Evolutionary conservation across 1,140 invertebrate genomes (phyloP).

Genomic region (Drosophila nannoptera): DNA sequence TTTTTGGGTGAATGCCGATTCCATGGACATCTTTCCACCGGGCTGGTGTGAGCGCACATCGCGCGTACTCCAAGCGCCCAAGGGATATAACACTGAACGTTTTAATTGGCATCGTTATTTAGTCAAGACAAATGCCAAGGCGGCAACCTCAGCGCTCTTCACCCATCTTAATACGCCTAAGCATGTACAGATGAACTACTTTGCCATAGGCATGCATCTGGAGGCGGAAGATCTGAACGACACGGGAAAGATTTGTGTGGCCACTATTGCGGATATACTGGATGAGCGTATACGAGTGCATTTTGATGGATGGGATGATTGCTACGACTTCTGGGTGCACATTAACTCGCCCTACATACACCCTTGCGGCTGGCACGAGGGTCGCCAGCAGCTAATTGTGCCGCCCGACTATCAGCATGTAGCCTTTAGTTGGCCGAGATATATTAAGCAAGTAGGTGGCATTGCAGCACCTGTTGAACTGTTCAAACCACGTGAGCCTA

Average conservation of each 20-base stretch:
- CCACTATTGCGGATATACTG: slow-evolving; percentile 90
- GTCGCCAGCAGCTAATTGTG: slow-evolving; percentile 88
- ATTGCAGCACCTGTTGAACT: slow-evolving; percentile 88
- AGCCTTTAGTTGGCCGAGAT: slow-evolving; percentile 91
- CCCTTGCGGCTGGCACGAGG: slow-evolving; percentile 94
- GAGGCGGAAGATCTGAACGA: slow-evolving; percentile 97
- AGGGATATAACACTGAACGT: slow-evolving; percentile 82
- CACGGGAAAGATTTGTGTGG: slow-evolving; percentile 91
- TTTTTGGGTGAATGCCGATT: slow-evolving; percentile 96
- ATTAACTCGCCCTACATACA: slow-evolving; percentile 94
- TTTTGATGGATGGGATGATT: slow-evolving; percentile 96
- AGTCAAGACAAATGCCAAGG: slow-evolving; percentile 86
- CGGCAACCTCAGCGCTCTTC: slow-evolving; percentile 90
- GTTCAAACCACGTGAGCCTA: slow-evolving; percentile 88
- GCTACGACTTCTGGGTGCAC: slow-evolving; percentile 96
- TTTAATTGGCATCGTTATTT: slow-evolving; percentile 94
- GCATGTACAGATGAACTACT: slow-evolving; percentile 47
- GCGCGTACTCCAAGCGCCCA: slow-evolving; percentile 87
- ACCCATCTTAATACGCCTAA: slow-evolving; percentile 79
- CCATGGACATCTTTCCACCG: slow-evolving; percentile 92
- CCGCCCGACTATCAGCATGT: slow-evolving; percentile 86
- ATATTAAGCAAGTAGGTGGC: slow-evolving; percentile 86
- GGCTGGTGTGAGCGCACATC: slow-evolving; percentile 95
- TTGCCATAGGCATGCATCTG: slow-evolving; percentile 90
- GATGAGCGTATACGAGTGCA: slow-evolving; percentile 92